Evolutionary conservation across 2,113 vertebrate genomes (phyloP).

Genomic region (Nanorana parkeri): DNA sequence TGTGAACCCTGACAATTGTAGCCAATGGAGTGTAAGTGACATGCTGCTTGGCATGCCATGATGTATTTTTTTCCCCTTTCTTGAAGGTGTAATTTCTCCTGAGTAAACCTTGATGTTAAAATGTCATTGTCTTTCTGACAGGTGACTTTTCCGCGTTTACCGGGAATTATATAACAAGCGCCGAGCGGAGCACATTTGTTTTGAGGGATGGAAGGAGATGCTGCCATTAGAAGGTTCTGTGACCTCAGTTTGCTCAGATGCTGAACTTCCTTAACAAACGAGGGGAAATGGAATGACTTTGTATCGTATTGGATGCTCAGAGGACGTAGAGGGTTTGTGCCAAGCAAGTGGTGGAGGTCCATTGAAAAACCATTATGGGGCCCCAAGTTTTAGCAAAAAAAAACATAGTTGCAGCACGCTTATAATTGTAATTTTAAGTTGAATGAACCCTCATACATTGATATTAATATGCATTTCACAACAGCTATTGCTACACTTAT

Average conservation of each 20-base stretch:
- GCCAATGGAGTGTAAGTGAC: slow-evolving; percentile 77
- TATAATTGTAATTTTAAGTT: no score
- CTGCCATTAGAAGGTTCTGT: not conserved
- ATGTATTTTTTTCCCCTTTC: slow-evolving; percentile 61
- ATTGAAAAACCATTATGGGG: no score
- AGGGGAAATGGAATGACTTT: no score
- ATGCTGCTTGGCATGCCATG: slow-evolving; percentile 70
- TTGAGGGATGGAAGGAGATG: slow-evolving; percentile 6
- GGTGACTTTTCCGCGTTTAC: slow-evolving; percentile 58
- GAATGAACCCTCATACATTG: no score
- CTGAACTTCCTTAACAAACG: slow-evolving; percentile 1
- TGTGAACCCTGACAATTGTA: slow-evolving; percentile 76
- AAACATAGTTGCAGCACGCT: no score
- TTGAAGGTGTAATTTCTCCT: slow-evolving; percentile 74
- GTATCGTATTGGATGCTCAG: no score
- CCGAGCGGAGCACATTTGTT: accelerated
- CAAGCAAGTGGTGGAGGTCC: no score
- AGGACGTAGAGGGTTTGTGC: no score
- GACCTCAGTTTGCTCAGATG: not conserved
- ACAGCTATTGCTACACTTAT: no score
- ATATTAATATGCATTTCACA: no score
- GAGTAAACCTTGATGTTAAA: slow-evolving; percentile 68
- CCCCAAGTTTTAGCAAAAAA: no score
- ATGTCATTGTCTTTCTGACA: slow-evolving; percentile 59
- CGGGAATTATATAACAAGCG: slow-evolving; percentile 36